Percentiles rank a stretch among this genome's conserved stretches.
phyloP scores from a whole-genome alignment of 92 coral and sea anemone species.

The Epizoanthus illoricatus region DNA sequence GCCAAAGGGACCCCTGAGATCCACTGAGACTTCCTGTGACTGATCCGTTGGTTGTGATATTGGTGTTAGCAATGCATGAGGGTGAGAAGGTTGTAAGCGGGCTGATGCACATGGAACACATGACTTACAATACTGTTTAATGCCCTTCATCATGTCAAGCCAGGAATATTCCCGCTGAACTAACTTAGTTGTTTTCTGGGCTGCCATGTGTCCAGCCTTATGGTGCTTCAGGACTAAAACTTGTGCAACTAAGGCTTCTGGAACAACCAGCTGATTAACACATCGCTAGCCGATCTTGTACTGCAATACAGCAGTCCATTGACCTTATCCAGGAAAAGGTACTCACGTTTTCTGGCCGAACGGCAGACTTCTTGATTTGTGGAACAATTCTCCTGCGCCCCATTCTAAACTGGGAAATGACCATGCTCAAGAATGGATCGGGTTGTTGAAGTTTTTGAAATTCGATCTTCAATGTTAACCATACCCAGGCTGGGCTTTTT shows the following conservation, averaged over 20 bases:
- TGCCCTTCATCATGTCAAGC: constrained; percentile 36
- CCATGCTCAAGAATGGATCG: constrained; percentile 37
- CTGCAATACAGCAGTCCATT: constrained; percentile 9
- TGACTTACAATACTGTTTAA: constrained; percentile 41
- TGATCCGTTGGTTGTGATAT: constrained; percentile 12
- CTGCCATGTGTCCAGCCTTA: constrained; percentile 51
- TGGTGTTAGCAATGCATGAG: constrained; percentile 5
- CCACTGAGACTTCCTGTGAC: constrained; percentile 17
- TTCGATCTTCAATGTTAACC: not conserved
- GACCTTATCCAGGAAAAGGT: constrained; percentile 2
- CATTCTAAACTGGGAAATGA: constrained; percentile 17
- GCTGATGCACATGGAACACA: constrained; percentile 37
- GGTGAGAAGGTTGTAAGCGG: constrained; percentile 16
- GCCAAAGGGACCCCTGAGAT: constrained; percentile 26
- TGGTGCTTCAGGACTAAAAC: constrained; percentile 45
- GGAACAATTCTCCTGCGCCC: not conserved
- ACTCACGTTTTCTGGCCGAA: constrained; percentile 21
- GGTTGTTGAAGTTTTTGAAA: constrained; percentile 35
- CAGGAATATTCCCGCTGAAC: constrained; percentile 47
- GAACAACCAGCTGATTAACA: constrained; percentile 43
- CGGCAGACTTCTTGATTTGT: constrained; percentile 6
- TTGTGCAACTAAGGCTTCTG: constrained; percentile 17
- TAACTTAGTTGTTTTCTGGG: constrained; percentile 40
- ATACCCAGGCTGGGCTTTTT: no score
- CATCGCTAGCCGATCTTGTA: constrained; percentile 35